A percentile compares a stretch with the other conserved stretches of the same genome.
phyloP scores from a whole-genome alignment of 2,113 vertebrate species.

The Embiotoca jacksoni region DNA sequence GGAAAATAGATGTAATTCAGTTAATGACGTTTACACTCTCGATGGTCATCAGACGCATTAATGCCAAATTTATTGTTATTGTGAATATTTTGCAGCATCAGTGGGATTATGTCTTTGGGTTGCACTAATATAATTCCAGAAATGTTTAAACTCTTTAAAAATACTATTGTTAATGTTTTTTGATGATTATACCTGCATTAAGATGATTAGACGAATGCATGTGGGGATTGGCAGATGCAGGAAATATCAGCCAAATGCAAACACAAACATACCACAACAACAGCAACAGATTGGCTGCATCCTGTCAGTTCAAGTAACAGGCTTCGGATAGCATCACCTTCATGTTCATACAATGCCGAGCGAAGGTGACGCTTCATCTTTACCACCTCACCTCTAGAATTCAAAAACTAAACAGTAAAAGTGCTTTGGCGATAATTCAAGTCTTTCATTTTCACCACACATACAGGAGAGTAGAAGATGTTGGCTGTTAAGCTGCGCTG shows the following conservation, averaged over 20 bases:
- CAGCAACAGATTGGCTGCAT: conserved; percentile 21
- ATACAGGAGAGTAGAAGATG: conserved; percentile 47
- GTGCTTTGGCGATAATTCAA: conserved; percentile 83
- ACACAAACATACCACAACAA: neutral
- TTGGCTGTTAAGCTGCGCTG: conserved; percentile 37
- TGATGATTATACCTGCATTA: conserved; percentile 12
- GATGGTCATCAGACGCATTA: neutral
- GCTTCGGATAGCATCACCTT: conserved; percentile 43
- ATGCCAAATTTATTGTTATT: conserved; percentile 10
- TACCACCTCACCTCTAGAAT: conserved; percentile 31
- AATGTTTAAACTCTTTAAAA: conserved; percentile 9
- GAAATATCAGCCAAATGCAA: conserved; percentile 10
- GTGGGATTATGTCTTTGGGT: conserved; percentile 14
- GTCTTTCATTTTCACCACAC: conserved; percentile 71
- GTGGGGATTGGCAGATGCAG: conserved; percentile 1
- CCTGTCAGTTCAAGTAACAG: conserved; percentile 73
- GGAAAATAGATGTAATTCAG: conserved; percentile 12
- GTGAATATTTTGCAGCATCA: conserved; percentile 29
- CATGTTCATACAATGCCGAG: conserved; percentile 42
- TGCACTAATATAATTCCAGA: conserved; percentile 8
- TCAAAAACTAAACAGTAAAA: conserved; percentile 60
- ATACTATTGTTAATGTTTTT: conserved; percentile 13
- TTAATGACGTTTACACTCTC: neutral
- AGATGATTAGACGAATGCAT: conserved; percentile 1
- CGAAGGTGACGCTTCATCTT: conserved; percentile 32